phyloP scores from a whole-genome alignment of 1,140 invertebrate species.

The Drosophila trapezifrons region DNA sequence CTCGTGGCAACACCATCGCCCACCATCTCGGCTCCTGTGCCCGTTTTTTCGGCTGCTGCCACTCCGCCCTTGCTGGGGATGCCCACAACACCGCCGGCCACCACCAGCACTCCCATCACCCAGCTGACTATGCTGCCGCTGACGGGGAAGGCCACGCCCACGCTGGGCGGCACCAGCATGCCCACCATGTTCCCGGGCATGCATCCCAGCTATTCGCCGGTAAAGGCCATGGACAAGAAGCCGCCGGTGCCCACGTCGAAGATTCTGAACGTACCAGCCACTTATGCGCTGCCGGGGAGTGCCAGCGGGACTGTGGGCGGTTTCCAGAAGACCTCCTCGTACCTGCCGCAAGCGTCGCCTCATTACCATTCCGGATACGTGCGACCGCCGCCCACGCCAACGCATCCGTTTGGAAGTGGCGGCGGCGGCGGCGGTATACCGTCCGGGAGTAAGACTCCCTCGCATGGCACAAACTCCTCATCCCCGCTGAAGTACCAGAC shows the following conservation, averaged over 20 bases:
- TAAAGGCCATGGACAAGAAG: constrained; percentile 79
- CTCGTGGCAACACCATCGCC: constrained; percentile 7
- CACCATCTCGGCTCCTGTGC: constrained; percentile 3
- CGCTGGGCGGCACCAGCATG: constrained; percentile 7
- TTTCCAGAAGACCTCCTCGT: constrained; percentile 69
- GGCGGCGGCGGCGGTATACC: constrained; percentile 32
- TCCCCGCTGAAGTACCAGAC: constrained; percentile 79
- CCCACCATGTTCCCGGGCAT: constrained; percentile 27
- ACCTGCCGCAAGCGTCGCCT: constrained; percentile 76
- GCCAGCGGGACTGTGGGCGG: constrained; percentile 22
- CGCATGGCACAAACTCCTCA: constrained; percentile 47
- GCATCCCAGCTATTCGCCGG: constrained; percentile 52
- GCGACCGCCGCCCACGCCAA: constrained; percentile 58
- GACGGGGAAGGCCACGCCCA: constrained; percentile 52
- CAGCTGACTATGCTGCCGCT: constrained; percentile 71
- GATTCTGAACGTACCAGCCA: constrained; percentile 80
- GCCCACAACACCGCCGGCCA: background rate
- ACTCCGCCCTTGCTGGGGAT: constrained; percentile 4
- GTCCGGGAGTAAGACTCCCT: constrained; percentile 55
- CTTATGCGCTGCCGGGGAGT: constrained; percentile 67
- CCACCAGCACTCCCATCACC: constrained; percentile 23
- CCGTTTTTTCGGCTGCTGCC: constrained; percentile 8
- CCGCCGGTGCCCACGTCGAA: constrained; percentile 80
- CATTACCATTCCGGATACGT: constrained; percentile 69
- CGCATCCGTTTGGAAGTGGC: constrained; percentile 52